Evolutionary conservation across 2,888 invertebrate species (phyloP).

Genomic region (Globia sparganii): DNA sequence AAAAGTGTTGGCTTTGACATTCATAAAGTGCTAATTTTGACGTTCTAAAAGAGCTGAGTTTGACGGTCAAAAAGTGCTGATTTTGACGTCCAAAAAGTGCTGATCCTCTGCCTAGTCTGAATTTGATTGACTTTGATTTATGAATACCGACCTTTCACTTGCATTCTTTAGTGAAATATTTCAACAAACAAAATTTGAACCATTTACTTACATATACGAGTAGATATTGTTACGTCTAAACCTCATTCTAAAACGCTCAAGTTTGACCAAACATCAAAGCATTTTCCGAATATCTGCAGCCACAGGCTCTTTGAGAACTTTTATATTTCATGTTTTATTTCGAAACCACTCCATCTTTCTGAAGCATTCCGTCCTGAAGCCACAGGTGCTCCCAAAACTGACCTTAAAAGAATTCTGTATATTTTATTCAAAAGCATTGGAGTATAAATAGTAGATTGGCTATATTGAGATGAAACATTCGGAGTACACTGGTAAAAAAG

Average conservation of each 20-base stretch:
- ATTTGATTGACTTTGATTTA: not conserved
- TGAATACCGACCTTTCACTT: not conserved
- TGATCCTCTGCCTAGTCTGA: too few relatives aligned
- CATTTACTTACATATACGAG: not conserved
- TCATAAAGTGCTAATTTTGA: not conserved
- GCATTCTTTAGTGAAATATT: not conserved
- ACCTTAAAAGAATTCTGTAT: constrained; percentile 66
- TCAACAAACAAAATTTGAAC: too few relatives aligned
- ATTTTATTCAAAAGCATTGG: constrained; percentile 73
- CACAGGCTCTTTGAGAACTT: constrained; percentile 56
- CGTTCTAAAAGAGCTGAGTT: not conserved
- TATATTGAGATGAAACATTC: constrained; percentile 77
- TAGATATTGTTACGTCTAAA: constrained; percentile 34
- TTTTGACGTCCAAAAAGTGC: not conserved
- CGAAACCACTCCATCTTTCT: constrained; percentile 53
- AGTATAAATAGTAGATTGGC: constrained; percentile 78
- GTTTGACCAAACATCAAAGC: constrained; percentile 61
- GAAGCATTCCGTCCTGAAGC: constrained; percentile 57
- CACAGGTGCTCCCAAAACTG: constrained; percentile 68
- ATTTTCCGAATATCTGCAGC: constrained; percentile 53
- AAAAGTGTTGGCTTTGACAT: too few relatives aligned
- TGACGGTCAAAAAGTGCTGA: too few relatives aligned
- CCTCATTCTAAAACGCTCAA: constrained; percentile 30
- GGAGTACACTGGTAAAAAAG: constrained; percentile 33
- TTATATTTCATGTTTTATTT: constrained; percentile 62